Percentiles rank a stretch among this genome's conserved stretches.
Evolutionary conservation across 2,797 vertebrate genomes (phyloP).

Genomic region (Natrix natrix): DNA sequence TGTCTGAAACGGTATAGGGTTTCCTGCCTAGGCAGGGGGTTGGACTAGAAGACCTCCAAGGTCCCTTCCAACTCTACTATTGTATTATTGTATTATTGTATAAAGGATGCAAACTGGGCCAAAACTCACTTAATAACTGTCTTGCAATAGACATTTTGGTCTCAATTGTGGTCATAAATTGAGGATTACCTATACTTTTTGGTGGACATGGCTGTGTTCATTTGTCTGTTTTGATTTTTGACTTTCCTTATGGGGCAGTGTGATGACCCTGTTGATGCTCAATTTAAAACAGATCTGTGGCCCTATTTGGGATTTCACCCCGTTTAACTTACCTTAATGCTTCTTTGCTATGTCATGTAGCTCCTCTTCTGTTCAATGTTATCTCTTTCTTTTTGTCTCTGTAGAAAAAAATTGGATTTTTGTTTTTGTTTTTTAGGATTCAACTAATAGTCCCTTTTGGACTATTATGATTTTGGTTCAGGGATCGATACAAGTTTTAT

Average conservation of each 20-base stretch:
- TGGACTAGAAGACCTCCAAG: no score
- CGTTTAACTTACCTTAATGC: neutral
- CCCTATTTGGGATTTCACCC: neutral
- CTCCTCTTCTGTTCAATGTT: neutral
- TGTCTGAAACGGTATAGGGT: no score
- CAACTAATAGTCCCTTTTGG: neutral
- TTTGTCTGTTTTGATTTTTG: neutral
- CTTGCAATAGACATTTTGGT: neutral
- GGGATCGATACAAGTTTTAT: neutral
- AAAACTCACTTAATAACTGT: no score
- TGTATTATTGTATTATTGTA: no score
- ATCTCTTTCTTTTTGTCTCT: neutral
- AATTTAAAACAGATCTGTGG: neutral
- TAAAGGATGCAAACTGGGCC: no score
- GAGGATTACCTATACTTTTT: neutral
- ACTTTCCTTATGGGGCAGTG: neutral
- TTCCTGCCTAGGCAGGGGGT: no score
- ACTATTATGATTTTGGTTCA: neutral
- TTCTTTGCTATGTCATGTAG: neutral
- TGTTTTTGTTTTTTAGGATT: neutral
- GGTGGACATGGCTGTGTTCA: neutral
- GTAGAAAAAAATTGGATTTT: neutral
- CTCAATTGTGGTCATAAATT: neutral
- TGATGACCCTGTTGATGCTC: neutral
- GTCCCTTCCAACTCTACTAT: no score